phyloP scores from a whole-genome alignment of 2,888 invertebrate species.

The Nephrocerus scutellatus region DNA sequence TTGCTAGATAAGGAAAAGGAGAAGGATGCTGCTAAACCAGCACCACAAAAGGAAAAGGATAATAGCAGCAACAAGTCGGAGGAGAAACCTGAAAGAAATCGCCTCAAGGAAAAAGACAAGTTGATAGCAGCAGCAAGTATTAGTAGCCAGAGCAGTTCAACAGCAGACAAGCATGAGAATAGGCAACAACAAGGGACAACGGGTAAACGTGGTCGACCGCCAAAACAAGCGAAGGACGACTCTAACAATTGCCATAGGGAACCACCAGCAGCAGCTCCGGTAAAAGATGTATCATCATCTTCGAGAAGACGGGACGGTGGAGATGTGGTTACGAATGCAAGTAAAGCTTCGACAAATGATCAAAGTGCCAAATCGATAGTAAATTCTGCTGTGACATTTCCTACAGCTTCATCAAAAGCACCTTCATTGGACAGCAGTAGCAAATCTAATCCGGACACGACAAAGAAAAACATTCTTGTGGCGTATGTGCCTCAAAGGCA shows the following conservation, averaged over 20 bases:
- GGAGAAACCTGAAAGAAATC: conserved; percentile 26
- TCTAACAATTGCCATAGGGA: conserved; percentile 16
- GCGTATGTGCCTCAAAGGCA: conserved; percentile 84
- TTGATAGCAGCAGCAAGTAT: too few species aligned
- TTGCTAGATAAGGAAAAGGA: conserved; percentile 15
- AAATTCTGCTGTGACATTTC: not conserved
- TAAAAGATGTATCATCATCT: not conserved
- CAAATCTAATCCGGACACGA: conserved; percentile 1
- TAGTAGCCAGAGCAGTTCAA: conserved; percentile 23
- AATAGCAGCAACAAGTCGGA: conserved; percentile 22
- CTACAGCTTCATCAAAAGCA: conserved; percentile 2
- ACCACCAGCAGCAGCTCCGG: not conserved
- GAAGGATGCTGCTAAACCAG: conserved; percentile 13
- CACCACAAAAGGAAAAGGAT: conserved; percentile 23
- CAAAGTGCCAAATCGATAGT: conserved; percentile 2
- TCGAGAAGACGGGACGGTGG: too few species aligned
- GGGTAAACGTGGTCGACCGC: conserved; percentile 45
- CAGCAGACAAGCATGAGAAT: conserved; percentile 18
- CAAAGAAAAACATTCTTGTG: conserved; percentile 54
- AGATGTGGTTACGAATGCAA: conserved; percentile 10
- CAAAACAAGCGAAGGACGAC: conserved; percentile 35
- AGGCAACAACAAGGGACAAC: conserved; percentile 37
- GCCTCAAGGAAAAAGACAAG: conserved; percentile 18
- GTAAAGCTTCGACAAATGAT: conserved; percentile 10
- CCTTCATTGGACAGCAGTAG: conserved; percentile 1